Evolutionary conservation across 2,888 invertebrate genomes (phyloP), one percentile per base, ranked within the genome.

Genomic region (Ormyrus pomaceus): DNA sequence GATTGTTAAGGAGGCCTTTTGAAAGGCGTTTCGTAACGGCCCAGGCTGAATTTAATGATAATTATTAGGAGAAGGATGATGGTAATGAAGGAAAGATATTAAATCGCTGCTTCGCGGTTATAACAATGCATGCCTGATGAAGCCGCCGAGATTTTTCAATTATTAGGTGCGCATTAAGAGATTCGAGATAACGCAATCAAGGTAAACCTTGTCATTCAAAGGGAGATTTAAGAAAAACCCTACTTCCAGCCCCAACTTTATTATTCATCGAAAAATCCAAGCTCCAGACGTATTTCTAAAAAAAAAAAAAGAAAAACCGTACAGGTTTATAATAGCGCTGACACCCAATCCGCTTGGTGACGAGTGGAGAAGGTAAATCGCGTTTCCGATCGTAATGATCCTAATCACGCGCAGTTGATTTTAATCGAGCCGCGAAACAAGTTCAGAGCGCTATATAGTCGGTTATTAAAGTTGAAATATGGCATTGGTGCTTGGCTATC

Each of bases 381-480:
- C 53, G 51, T 69, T 76, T 76, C 76, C 68, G 61, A 62, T 74
- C 62, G 46, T 64, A 77, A 77, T 58, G 77, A 77, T 77, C 58
- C 71, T 64, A 77, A 77, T 70, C 71, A 11, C 8, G 56, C 50
- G 46, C 6, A 3, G 48, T 48, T 48, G 69, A 69, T 68, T 62
- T 48, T 62, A 62, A 76, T 62, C 62, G 74, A 50, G n/a, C 8
- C 10, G 62, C 56, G 34, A 34, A 66, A 69, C 69, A 69, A 77
- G 62, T 64, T 62, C 50, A 64, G 34, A 34, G 10, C 34, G 69
- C 46, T 77, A 56, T 48, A 62, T 34, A 13, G 64, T 11, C 56
- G 62, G 56, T 77, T 77, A 70, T 77, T 77, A 77, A 70, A 64
- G 76, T 50, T 70, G 77, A 77, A 70, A 70, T 77, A 77, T 69